phyloP scores from a whole-genome alignment of 2,888 invertebrate species.

The Alviniconcha strummeri region DNA sequence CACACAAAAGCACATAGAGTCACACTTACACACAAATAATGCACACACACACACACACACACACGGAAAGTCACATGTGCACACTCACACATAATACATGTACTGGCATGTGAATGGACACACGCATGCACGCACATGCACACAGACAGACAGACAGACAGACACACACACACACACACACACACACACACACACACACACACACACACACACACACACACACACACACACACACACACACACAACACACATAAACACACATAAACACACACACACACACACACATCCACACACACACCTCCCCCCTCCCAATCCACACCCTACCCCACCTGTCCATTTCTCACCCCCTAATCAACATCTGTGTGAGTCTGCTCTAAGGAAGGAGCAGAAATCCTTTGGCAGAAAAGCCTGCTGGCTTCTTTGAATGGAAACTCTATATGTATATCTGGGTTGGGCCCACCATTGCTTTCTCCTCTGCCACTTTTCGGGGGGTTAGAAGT shows the following conservation, averaged over 20 bases:
- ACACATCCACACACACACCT: background rate
- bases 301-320: too few species aligned
- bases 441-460: too few species aligned
- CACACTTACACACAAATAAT: background rate
- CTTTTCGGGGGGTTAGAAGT: too few species aligned
- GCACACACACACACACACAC: background rate
- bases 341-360: too few species aligned
- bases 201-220: constrained; percentile 15
- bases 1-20: too few species aligned
- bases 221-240: background rate
- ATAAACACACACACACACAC: background rate
- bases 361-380: too few species aligned
- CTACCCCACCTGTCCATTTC: too few species aligned
- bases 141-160: constrained; percentile 5
- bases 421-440: too few species aligned
- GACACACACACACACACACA: constrained; percentile 10
- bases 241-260: constrained; percentile 16
- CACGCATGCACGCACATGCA: background rate
- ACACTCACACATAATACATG: constrained; percentile 1
- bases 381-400: too few species aligned
- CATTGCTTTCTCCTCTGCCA: too few species aligned
- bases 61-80: background rate
- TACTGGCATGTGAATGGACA: background rate
- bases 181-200: constrained; percentile 18
- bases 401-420: too few species aligned